A percentile compares a stretch with the other conserved stretches of the same genome.
Evolutionary conservation across 2,113 vertebrate genomes (phyloP).

Genomic region (Sakesphorus luctuosus): DNA sequence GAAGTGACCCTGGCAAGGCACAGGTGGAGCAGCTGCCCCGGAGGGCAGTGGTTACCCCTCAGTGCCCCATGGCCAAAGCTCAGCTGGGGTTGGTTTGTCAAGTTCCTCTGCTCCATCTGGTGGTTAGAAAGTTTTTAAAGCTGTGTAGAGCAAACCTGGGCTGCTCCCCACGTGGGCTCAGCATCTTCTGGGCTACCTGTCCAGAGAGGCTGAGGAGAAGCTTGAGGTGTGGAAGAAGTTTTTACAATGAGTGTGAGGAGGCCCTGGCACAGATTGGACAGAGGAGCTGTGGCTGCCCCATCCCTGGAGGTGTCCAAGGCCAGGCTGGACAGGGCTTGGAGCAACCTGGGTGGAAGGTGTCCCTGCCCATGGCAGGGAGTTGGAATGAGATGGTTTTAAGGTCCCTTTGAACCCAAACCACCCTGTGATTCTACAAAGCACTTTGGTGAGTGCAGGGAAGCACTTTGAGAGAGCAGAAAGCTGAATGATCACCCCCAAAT

Average conservation of each 20-base stretch:
- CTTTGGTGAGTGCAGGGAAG: not conserved
- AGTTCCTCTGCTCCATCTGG: slow-evolving; percentile 56
- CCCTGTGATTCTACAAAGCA: not conserved
- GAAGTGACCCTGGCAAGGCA: not conserved
- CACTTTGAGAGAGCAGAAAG: not conserved
- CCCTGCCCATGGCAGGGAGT: not conserved
- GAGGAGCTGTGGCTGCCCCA: no score
- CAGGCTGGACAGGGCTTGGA: not conserved
- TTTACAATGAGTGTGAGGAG: no score
- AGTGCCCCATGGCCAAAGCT: not conserved
- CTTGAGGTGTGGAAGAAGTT: not conserved
- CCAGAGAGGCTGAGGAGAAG: not conserved
- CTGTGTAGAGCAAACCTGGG: accelerated
- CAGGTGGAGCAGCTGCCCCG: not conserved
- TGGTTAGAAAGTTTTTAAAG: not conserved
- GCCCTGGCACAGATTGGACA: no score
- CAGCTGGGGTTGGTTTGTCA: not conserved
- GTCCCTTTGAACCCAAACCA: not conserved
- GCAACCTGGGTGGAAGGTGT: not conserved
- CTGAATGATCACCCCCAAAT: accelerated
- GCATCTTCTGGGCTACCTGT: not conserved
- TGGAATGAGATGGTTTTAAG: not conserved
- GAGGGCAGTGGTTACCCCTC: not conserved
- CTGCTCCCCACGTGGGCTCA: not conserved
- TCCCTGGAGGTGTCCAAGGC: no score